Base-by-base conservation (phyloP, 1,140 invertebrate genomes). In the Anoplophora glabripennis region DNA sequence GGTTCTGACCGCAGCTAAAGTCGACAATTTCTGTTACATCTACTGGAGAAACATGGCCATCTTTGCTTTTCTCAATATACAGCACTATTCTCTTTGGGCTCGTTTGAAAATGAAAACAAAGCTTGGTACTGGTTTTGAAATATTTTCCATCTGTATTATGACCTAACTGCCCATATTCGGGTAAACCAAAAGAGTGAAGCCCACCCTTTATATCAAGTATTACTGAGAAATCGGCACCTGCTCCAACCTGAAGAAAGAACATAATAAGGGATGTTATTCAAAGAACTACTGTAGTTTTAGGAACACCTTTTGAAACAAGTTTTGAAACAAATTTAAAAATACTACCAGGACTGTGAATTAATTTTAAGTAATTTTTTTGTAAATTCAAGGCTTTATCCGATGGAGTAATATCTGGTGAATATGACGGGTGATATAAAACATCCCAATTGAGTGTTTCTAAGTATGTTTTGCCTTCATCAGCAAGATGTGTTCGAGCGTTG, bases 121-220 rank as follows among this genome's bases (percentile, higher is more conserved):
- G 78, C 72, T 94, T 96, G 28, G 88, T 94, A 59, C 86, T 89
- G 11, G 89, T 92, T 40, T 94, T 86, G 74, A 97, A 94, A 70
- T 93, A 96, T 76, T 94, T 93, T 15, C 93, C 93, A 77, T 96
- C 93, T 5, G 92, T 92, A 68, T 96, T 96, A 75, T 96, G 93
- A 84, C 87, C 89, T 28, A 96, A 72, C 70, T 94, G 92, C 3
- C 94, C 94, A 77, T 93, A 93, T 70, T 96, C 93, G 0, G 94
- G 94, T 57, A 89, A 83, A 4, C 94, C 94, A 74, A 96, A 97
- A 0, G 93, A 92, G 74, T 93, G 90, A 8, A 96, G 76, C 55
- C 86, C 86, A 8, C 94, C 94, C 74, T 93, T 90, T 53, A 90
- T 86, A 73, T 96, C 93, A 17, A 95, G 74, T 45, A 96, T 90